Base-by-base conservation (phyloP, 2,888 invertebrate genomes). In the Stratiomys singularior region DNA sequence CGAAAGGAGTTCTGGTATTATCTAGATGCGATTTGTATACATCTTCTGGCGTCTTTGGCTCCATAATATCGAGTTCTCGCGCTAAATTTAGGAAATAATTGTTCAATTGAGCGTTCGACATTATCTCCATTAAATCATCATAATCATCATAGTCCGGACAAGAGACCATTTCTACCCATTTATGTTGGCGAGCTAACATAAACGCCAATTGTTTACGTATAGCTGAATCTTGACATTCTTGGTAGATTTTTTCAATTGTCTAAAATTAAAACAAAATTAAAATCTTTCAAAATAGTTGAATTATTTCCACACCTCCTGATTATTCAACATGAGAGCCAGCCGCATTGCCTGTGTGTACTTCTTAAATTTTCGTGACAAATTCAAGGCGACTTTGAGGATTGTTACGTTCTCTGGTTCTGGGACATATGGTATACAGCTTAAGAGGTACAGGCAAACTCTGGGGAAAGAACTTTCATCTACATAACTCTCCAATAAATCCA, bases 21-120 rank as follows among this genome's bases (percentile, higher is more conserved):
- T 99, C 99, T 80, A 99, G 88, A 91, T 99, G 98, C 0, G 96
- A 94, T 87, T 99, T 99, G 88, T 99, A 99, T 13, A 99, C 98
- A 85, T 99, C 99, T 86, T 99, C 99, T 0, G 99, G 99, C 0
- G 96, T 94, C 89, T 99, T 99, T 0, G 99, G 97, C 85, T 99
- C 99, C 94, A 99, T 95, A 81, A 99, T 98, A 86, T 99, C 99
- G 83, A 99, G 90, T 92, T 99, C 99, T 87, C 98, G 91, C 1
- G 94, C 99, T 80, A 99, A 89, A 82, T 94, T 95, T 44, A 96
- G 89, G 87, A 98, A 99, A 85, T 98, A 94, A 81, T 94, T 94
- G 86, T 96, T 98, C 80, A 99, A 90, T 83, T 97, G 94, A 1
- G 95, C 92, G 88, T 99, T 99, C 1, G 96, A 94, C 89, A 99